Percentiles rank a stretch among this genome's conserved stretches.
These are phyloP conservation scores for Steatornis caripensis DNA, from an alignment of 2,113 vertebrate genomes.

Conservation along the genomic window DNA sequence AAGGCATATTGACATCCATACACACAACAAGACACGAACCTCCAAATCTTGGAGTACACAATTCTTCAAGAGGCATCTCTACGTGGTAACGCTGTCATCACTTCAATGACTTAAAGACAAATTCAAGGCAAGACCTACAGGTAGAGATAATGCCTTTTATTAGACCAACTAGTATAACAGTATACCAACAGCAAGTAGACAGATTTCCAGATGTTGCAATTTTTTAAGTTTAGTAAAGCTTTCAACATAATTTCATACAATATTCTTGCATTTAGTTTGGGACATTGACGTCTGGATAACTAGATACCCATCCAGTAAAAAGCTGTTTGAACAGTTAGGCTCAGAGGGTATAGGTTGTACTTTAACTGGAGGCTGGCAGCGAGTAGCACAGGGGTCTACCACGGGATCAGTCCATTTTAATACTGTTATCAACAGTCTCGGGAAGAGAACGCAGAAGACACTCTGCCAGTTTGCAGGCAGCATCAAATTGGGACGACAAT, in stretches of 20 bases:
- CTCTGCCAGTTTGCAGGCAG: neutral
- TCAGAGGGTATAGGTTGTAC: neutral
- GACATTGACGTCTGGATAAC: neutral
- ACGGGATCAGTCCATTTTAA: neutral
- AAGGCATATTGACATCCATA: neutral
- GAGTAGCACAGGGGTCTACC: neutral
- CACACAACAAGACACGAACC: neutral
- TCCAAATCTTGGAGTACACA: neutral
- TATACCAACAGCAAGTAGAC: neutral
- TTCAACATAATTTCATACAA: neutral
- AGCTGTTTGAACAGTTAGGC: neutral
- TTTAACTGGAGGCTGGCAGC: neutral
- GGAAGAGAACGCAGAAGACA: neutral
- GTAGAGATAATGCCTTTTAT: neutral
- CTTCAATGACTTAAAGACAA: neutral
- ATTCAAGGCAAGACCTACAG: neutral
- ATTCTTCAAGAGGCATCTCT: neutral
- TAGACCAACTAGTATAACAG: neutral
- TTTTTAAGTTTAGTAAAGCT: neutral
- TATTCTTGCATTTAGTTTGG: neutral
- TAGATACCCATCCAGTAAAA: neutral
- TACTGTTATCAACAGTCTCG: neutral
- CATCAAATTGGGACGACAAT: neutral
- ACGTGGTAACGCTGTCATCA: neutral
- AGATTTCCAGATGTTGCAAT: neutral